Evolutionary conservation across 2,888 invertebrate genomes (phyloP).

Genomic region (Amorpha juglandis): DNA sequence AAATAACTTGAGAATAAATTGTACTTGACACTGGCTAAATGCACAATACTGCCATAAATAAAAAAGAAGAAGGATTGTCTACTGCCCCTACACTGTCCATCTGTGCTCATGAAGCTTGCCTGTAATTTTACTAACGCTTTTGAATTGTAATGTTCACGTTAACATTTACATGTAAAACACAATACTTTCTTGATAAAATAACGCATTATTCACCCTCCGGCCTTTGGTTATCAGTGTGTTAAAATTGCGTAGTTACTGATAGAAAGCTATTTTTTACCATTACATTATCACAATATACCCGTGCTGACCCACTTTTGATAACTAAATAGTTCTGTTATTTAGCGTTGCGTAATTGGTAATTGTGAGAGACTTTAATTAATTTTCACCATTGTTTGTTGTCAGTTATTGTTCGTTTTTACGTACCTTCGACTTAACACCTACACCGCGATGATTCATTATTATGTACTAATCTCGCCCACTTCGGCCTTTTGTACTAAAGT

Average conservation of each 20-base stretch:
- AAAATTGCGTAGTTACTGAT: slow-evolving; percentile 14
- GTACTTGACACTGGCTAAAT: no score
- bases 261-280: slow-evolving; percentile 9
- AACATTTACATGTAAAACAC: background rate
- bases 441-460: slow-evolving; percentile 12
- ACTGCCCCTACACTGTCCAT: no score
- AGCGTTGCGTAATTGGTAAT: slow-evolving; percentile 10
- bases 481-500: slow-evolving; percentile 6
- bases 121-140: no score
- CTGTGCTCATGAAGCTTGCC: no score
- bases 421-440: slow-evolving; percentile 2
- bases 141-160: no score
- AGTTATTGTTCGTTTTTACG: background rate
- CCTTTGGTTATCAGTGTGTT: background rate
- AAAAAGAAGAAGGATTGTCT: no score
- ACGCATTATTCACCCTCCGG: background rate
- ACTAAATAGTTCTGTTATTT: background rate
- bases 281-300: background rate
- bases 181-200: background rate
- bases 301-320: slow-evolving; percentile 19
- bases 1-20: no score
- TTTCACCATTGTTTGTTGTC: slow-evolving; percentile 19
- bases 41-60: no score
- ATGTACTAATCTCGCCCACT: slow-evolving; percentile 10
- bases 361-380: background rate